phyloP scores from a whole-genome alignment of 1,140 invertebrate genomes.

The Drosophila insularis region DNA sequence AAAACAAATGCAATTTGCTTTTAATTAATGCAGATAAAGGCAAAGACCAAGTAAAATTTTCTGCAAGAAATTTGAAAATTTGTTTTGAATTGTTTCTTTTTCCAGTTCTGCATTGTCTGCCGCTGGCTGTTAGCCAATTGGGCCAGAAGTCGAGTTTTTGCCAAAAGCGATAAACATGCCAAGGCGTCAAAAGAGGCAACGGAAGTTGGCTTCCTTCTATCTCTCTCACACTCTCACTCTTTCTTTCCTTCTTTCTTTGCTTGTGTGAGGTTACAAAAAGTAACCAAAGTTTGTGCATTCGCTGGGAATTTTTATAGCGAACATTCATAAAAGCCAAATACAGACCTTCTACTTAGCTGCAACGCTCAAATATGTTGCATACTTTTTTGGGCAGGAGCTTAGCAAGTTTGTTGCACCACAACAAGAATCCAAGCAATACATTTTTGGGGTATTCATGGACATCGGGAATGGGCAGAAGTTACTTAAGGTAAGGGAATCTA shows the following conservation, averaged over 20 bases:
- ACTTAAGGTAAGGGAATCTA: not conserved
- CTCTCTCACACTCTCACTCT: not conserved
- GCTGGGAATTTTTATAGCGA: slow-evolving; percentile 3
- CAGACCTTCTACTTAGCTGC: slow-evolving; percentile 2
- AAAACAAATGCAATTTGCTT: slow-evolving; percentile 65
- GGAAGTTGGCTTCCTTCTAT: not conserved
- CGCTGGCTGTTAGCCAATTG: slow-evolving; percentile 6
- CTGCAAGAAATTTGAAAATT: slow-evolving; percentile 7
- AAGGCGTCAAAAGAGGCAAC: slow-evolving; percentile 14
- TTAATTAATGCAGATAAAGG: slow-evolving; percentile 67
- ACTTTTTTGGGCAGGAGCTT: not conserved
- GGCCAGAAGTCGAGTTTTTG: slow-evolving; percentile 1
- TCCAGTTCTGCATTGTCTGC: not conserved
- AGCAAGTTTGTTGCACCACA: slow-evolving; percentile 13
- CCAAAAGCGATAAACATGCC: slow-evolving; percentile 14
- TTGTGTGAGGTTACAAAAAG: not conserved
- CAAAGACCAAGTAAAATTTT: slow-evolving; percentile 9
- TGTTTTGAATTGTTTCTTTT: slow-evolving; percentile 4
- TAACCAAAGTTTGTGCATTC: slow-evolving; percentile 15
- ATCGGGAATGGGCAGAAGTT: not conserved
- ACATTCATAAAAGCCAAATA: slow-evolving; percentile 17
- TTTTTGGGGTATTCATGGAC: not conserved
- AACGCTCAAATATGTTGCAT: slow-evolving; percentile 16
- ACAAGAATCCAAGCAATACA: not conserved
- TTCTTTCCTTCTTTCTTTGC: not conserved